Percentiles rank a stretch among this genome's conserved stretches.
These are phyloP conservation scores for Riparia riparia DNA, from an alignment of 2,113 vertebrate genomes.

Conservation along the genomic window DNA sequence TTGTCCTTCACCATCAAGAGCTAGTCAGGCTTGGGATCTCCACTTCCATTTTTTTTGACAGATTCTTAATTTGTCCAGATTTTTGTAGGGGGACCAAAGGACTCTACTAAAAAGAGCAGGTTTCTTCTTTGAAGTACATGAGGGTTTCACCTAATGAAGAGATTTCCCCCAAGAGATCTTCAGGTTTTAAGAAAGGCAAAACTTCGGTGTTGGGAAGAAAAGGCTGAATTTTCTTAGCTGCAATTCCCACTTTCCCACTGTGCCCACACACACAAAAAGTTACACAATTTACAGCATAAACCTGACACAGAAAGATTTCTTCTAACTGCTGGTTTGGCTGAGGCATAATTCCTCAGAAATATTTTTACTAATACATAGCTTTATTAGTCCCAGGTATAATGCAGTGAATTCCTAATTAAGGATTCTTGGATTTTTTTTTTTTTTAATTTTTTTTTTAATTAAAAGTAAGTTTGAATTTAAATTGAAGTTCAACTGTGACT, in stretches of 20 bases:
- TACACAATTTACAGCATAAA: not conserved
- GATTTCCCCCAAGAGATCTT: not conserved
- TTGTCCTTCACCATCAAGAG: not conserved
- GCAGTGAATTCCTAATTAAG: not conserved
- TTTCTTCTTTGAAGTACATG: not conserved
- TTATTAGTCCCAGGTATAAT: not conserved
- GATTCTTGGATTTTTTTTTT: not conserved
- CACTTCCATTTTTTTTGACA: not conserved
- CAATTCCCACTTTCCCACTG: not conserved
- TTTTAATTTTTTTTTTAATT: not conserved
- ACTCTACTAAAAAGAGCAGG: not conserved
- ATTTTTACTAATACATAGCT: not conserved
- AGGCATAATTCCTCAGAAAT: not conserved
- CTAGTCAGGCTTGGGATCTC: not conserved
- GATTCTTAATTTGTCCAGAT: not conserved
- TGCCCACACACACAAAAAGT: not conserved
- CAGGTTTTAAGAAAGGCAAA: not conserved
- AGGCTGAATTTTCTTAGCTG: not conserved
- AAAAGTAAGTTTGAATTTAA: not conserved
- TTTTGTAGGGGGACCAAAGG: not conserved
- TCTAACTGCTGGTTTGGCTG: not conserved
- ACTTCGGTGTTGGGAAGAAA: not conserved
- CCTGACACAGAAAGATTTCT: not conserved
- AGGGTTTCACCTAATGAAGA: not conserved
- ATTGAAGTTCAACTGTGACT: not conserved